Base-by-base conservation (phyloP, 2,113 vertebrate species). In the Rhinoptilus africanus region DNA sequence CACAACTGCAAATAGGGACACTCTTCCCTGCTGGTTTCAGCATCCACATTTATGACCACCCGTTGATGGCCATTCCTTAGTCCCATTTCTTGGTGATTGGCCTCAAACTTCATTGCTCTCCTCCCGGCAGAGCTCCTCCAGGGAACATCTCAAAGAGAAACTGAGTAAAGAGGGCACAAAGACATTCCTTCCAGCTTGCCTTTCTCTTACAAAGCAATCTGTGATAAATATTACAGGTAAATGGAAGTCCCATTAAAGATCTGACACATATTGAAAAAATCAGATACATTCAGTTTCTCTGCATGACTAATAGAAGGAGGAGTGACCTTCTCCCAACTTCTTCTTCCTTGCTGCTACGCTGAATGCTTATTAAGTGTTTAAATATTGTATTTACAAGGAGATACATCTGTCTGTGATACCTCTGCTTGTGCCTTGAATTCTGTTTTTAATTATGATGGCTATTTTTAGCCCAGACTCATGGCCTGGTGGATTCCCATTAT, bases 321-420 rank as follows among this genome's bases (percentile, higher is more conserved):
- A 51, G 45, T 85, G 90, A 87, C 85, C 72, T 92, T 83, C 83
- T 45, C 66, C 48, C 39, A 35, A 6, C 69, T 57, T 48, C 28
- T 54, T 35, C 80, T 59, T 74, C 21, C 64, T 56, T 37, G 57
- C 62, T 21, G 32, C 34, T n/a, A 41, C 1, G 9, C 81, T 82
- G 87, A 64, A 69, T 85, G 43, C 73, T 53, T 80, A 51, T 86
- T 43, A 92, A 75, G 30, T 87, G n/a, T n/a, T 93, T 93, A 93
- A 94, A 93, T 59, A 34, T 8, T 54, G 39, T 71, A 17, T 94
- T 88, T 92, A 51, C 71, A 45, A 43, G 74, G 76, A 86, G 69
- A 43, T 39, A 43, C 81, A 63, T 72, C 69, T 86, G 89, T 28
- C 85, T n/a, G 50, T 10, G 60, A 22, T 68, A 69, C 60, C 68